Conservation (phyloP, 2,888 invertebrate species). For the Tenthredo mesomela region DNA sequence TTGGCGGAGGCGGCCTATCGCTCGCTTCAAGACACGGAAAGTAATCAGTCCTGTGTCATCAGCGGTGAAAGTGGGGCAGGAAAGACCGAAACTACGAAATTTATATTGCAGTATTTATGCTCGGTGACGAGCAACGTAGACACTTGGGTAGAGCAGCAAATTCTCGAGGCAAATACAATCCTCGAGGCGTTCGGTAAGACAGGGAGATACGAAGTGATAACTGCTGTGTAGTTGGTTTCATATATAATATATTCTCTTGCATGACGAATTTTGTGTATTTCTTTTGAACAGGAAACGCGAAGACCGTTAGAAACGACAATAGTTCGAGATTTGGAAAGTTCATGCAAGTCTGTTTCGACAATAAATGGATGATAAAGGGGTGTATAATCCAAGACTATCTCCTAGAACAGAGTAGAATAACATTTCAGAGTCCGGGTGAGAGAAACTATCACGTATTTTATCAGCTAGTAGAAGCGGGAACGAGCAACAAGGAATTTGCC, state of each 20-base stretch:
- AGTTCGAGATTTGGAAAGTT: conserved; percentile 97
- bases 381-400: conserved; percentile 95
- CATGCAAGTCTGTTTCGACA: conserved; percentile 95
- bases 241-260: too few relatives aligned
- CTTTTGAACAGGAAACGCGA: conserved; percentile 88
- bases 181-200: conserved; percentile 93
- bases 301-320: conserved; percentile 95
- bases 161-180: conserved; percentile 95
- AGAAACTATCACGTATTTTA: conserved; percentile 96
- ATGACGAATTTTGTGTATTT: conserved; percentile 52
- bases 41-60: conserved; percentile 92
- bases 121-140: conserved; percentile 91
- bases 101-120: conserved; percentile 94
- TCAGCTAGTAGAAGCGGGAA: conserved; percentile 92
- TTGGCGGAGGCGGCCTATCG: conserved; percentile 94
- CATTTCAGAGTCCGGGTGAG: conserved; percentile 92
- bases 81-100: conserved; percentile 95
- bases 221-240: not conserved
- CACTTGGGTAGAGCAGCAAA: conserved; percentile 98
- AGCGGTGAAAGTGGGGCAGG: conserved; percentile 96
- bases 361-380: conserved; percentile 93
- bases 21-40: conserved; percentile 82
- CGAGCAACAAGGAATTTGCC: conserved; percentile 88
- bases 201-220: not conserved
- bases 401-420: conserved; percentile 93